Evolutionary conservation across 2,113 vertebrate species (phyloP), one percentile per base, ranked within the genome.

Genomic region (Tachycineta bicolor): DNA sequence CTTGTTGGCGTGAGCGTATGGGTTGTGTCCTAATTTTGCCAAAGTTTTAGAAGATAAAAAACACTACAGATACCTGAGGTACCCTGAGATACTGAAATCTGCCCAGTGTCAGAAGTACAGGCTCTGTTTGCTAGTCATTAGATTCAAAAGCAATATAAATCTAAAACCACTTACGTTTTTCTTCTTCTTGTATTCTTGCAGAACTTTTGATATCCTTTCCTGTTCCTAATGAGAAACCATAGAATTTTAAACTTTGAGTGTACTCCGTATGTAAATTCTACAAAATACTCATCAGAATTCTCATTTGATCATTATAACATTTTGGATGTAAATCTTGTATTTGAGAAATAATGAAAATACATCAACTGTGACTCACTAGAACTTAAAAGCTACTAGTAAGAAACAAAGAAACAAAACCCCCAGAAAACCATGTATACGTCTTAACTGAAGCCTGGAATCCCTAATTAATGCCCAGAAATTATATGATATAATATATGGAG

Each of bases 151-250:
- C 10, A 73, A 77, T 7, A 8, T 43, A 83, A 93, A 94, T 37
- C 33, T 69, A 39, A 65, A 47, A 90, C 81, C 73, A 99, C 99
- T 99, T 87, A 99, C 99, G 7, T 98, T 97, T 97, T 99, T 99
- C 93, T 99, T 99, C 96, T 96, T 99, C 93, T 98, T 98, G 95
- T 99, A 99, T 43, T 99, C 99, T 90, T 98, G 97, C 53, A 99
- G 79, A 92, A 99, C 98, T 95, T 95, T 97, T 74, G 96, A 96
- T 96, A 99, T 99, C 73, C 99, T 98, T 83, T 99, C 98, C 84
- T 98, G 98, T 93, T 99, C 99, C 99, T 99, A 97, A 46, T 13
- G 70, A 97, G 95, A 96, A 86, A 71, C 3, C 63, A 92, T 18
- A 81, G 4, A 34, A 67, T 81, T 89, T 92, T 55, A 89, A 83